phyloP scores from a whole-genome alignment of 2,888 invertebrate species.

The Drosophila antonietae region DNA sequence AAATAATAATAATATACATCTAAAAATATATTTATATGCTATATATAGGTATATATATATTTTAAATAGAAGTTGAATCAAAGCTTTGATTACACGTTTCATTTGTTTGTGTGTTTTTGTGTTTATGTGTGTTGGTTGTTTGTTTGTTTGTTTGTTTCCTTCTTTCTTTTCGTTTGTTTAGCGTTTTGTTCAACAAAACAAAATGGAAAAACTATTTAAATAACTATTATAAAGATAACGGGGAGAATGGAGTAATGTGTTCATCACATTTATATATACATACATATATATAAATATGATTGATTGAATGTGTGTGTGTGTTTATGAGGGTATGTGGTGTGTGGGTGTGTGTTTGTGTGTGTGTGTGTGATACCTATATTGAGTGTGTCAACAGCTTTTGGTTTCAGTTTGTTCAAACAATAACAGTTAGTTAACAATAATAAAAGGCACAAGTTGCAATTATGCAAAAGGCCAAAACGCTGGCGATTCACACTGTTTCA shows the following conservation, averaged over 20 bases:
- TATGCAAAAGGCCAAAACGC: constrained; percentile 77
- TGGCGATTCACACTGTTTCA: constrained; percentile 70
- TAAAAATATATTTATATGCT: constrained; percentile 79
- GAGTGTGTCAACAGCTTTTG: constrained; percentile 74
- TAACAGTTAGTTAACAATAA: constrained; percentile 77
- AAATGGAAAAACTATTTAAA: constrained; percentile 75
- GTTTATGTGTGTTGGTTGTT: constrained; percentile 28
- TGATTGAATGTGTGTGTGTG: constrained; percentile 24
- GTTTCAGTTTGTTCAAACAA: constrained; percentile 75
- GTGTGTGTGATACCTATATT: constrained; percentile 31
- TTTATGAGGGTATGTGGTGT: constrained; percentile 10
- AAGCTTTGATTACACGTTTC: constrained; percentile 73
- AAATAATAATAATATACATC: constrained; percentile 81
- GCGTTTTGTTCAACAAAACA: constrained; percentile 76
- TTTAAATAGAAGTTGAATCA: constrained; percentile 76
- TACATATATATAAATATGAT: constrained; percentile 7
- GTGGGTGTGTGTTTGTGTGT: constrained; percentile 6
- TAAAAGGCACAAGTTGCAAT: constrained; percentile 77
- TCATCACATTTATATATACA: constrained; percentile 18
- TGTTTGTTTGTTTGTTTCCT: constrained; percentile 12
- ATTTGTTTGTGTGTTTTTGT: constrained; percentile 47
- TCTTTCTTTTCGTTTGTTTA: constrained; percentile 57
- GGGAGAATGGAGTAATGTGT: constrained; percentile 26
- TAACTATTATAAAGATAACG: constrained; percentile 64
- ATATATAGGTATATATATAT: constrained; percentile 71